Percentiles rank a stretch among this genome's conserved stretches.
phyloP scores from a whole-genome alignment of 2,888 invertebrate genomes.

The Unio pictorum region DNA sequence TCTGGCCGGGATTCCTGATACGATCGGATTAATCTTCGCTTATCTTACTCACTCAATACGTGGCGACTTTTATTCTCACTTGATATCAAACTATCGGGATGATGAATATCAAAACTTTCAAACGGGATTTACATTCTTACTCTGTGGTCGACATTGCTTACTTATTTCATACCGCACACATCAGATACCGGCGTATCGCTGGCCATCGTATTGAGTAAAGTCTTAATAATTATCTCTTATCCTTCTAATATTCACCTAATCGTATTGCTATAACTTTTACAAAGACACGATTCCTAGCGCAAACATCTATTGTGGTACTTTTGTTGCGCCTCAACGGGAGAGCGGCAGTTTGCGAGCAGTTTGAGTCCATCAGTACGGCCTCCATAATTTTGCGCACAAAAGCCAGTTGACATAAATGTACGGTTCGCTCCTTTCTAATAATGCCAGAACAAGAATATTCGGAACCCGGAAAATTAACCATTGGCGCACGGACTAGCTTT shows the following conservation, averaged over 20 bases:
- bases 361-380: slow-evolving; percentile 7
- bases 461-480: no score
- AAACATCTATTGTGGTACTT: slow-evolving; percentile 13
- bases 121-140: no score
- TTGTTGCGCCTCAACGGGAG: slow-evolving; percentile 11
- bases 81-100: slow-evolving; percentile 20
- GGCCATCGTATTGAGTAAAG: neutral
- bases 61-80: slow-evolving; percentile 16
- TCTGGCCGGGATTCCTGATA: no score
- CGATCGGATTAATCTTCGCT: slow-evolving; percentile 12
- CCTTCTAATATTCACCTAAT: slow-evolving; percentile 14
- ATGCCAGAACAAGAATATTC: no score
- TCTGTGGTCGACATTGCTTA: no score
- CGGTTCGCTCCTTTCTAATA: slow-evolving; percentile 15
- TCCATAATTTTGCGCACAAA: slow-evolving; percentile 15
- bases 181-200: neutral
- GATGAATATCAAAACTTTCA: no score
- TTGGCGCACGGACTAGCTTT: no score
- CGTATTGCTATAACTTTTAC: slow-evolving; percentile 12
- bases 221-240: slow-evolving; percentile 18
- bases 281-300: slow-evolving; percentile 5
- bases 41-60: slow-evolving; percentile 31
- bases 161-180: no score
- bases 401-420: slow-evolving; percentile 14
- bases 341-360: slow-evolving; percentile 8